Evolutionary conservation across 1,140 invertebrate genomes (phyloP).

Genomic region (Portunus trituberculatus): DNA sequence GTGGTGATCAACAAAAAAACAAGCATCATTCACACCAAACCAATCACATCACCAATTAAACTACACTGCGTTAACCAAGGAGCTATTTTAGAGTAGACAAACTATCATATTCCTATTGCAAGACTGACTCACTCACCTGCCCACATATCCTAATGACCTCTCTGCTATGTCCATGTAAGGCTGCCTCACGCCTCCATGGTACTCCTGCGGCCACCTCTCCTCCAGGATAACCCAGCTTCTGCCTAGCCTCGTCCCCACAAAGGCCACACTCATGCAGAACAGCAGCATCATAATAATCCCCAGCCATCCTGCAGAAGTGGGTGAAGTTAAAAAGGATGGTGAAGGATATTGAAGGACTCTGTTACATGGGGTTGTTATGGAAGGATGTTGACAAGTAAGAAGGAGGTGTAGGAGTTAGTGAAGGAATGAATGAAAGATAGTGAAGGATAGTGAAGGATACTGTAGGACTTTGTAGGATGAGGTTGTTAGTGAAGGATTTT

Average conservation of each 20-base stretch:
- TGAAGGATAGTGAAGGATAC: too few species aligned
- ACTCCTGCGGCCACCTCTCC: constrained; percentile 46
- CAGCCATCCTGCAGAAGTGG: constrained; percentile 34
- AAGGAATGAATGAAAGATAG: too few species aligned
- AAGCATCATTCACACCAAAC: neutral
- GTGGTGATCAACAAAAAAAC: neutral
- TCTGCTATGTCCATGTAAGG: constrained; percentile 59
- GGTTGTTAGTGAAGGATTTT: too few species aligned
- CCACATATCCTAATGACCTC: neutral
- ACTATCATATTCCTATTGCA: neutral
- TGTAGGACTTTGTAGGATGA: too few species aligned
- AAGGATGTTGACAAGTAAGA: too few species aligned
- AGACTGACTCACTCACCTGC: neutral
- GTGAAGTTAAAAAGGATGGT: neutral
- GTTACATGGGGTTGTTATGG: too few species aligned
- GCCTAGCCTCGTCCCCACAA: constrained; percentile 43
- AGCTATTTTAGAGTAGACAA: neutral
- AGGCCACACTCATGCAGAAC: constrained; percentile 44
- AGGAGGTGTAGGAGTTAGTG: too few species aligned
- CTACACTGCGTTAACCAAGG: neutral
- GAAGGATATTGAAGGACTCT: too few species aligned
- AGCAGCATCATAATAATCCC: constrained; percentile 44
- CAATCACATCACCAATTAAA: neutral
- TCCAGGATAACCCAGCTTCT: constrained; percentile 45
- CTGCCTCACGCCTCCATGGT: neutral